phyloP scores from a whole-genome alignment of 2,888 invertebrate genomes.

The Polyploca ridens region DNA sequence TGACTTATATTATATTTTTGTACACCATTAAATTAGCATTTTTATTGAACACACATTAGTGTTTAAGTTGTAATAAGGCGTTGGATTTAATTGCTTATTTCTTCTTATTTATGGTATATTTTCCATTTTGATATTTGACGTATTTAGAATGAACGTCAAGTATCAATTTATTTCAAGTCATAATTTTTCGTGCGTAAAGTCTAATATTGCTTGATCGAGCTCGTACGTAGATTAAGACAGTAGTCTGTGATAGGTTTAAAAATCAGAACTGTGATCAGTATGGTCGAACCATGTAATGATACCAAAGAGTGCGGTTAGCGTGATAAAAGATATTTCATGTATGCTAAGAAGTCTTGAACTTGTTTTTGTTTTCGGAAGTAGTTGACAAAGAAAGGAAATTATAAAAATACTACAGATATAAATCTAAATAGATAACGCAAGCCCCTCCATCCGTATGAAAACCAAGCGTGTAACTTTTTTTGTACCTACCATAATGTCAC shows the following conservation, averaged over 20 bases:
- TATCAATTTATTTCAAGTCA: background rate
- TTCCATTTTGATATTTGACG: background rate
- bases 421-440: no score
- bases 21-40: conserved; percentile 32
- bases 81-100: conserved; percentile 22
- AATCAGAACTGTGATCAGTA: conserved; percentile 64
- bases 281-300: conserved; percentile 55
- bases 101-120: conserved; percentile 23
- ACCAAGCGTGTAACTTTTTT: no score
- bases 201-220: conserved; percentile 32
- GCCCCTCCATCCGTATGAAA: no score
- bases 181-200: conserved; percentile 7
- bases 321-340: conserved; percentile 16
- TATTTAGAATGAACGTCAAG: background rate
- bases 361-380: background rate
- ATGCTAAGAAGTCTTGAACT: background rate
- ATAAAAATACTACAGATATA: no score
- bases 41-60: conserved; percentile 22
- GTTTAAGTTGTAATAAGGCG: conserved; percentile 33
- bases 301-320: conserved; percentile 41
- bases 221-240: conserved; percentile 22
- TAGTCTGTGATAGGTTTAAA: conserved; percentile 65
- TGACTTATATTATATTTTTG: conserved; percentile 37
- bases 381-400: background rate
- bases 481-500: no score